These are phyloP conservation scores for Andrena hattorfiana DNA, from an alignment of 2,888 invertebrate species.

Conservation along the genomic window DNA sequence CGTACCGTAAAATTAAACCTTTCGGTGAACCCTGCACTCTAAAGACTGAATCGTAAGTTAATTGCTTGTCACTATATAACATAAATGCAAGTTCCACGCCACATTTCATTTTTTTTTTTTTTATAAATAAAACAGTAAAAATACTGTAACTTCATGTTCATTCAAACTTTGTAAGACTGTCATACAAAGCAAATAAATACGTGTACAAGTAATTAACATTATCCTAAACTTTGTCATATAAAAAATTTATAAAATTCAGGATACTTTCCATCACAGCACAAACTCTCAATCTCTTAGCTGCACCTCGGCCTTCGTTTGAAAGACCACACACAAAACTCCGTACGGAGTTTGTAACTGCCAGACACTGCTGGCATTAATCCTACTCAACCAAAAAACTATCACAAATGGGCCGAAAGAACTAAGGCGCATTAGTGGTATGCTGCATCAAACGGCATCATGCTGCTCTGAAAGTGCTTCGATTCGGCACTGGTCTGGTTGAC, in stretches of 20 bases:
- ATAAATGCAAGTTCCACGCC: neutral
- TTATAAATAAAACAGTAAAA: neutral
- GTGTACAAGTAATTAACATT: neutral
- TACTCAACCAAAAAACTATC: conserved; percentile 58
- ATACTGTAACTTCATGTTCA: neutral
- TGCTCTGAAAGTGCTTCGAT: conserved; percentile 79
- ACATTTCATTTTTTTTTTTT: neutral
- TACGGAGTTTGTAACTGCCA: conserved; percentile 33
- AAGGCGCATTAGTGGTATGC: conserved; percentile 82
- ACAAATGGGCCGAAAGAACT: conserved; percentile 65
- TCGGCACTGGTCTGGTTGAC: conserved; percentile 66
- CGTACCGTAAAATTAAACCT: neutral
- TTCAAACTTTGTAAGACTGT: neutral
- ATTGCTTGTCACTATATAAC: neutral
- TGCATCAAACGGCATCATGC: conserved; percentile 82
- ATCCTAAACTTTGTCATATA: neutral
- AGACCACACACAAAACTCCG: conserved; percentile 36
- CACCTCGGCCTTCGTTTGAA: conserved; percentile 33
- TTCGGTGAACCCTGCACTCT: neutral
- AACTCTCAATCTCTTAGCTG: conserved; percentile 40
- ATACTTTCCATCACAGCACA: conserved; percentile 26
- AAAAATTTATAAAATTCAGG: conserved; percentile 18
- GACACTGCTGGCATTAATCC: conserved; percentile 42
- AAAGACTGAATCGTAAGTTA: neutral
- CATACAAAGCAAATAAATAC: neutral